A percentile compares a stretch with the other conserved stretches of the same genome.
Evolutionary conservation across 2,113 vertebrate genomes (phyloP).

Genomic region (Hyaena hyaena): DNA sequence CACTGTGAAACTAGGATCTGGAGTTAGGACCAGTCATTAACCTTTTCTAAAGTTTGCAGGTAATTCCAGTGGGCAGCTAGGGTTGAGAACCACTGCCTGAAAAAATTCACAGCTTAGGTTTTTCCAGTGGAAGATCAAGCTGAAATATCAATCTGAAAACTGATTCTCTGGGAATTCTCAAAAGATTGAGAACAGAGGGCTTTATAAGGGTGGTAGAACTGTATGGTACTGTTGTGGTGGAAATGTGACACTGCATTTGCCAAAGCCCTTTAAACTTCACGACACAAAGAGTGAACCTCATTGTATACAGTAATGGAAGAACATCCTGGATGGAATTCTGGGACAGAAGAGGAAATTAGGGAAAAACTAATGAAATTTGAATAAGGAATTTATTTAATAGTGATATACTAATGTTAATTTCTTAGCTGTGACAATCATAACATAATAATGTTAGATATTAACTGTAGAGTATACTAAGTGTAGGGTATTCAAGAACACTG

Average conservation of each 20-base stretch:
- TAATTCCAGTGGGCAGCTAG: background rate
- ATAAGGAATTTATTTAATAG: background rate
- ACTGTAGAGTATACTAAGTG: background rate
- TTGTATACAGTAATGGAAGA: background rate
- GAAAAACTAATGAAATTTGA: background rate
- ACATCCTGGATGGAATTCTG: background rate
- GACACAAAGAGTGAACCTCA: background rate
- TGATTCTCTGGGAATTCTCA: background rate
- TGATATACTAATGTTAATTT: background rate
- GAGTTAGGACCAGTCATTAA: background rate
- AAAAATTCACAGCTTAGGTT: background rate
- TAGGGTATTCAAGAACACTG: background rate
- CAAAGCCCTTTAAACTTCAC: background rate
- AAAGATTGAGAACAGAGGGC: background rate
- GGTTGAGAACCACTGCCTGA: background rate
- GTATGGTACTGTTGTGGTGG: background rate
- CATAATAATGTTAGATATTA: background rate
- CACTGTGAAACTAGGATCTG: background rate
- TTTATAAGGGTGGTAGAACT: background rate
- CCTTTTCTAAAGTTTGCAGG: background rate
- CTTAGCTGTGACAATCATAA: background rate
- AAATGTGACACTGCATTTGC: background rate
- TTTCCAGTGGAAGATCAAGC: background rate
- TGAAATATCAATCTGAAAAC: constrained; percentile 3
- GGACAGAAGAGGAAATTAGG: background rate